These are phyloP conservation scores for Oeneis ivallda DNA, from an alignment of 2,888 invertebrate genomes.

Conservation along the genomic window DNA sequence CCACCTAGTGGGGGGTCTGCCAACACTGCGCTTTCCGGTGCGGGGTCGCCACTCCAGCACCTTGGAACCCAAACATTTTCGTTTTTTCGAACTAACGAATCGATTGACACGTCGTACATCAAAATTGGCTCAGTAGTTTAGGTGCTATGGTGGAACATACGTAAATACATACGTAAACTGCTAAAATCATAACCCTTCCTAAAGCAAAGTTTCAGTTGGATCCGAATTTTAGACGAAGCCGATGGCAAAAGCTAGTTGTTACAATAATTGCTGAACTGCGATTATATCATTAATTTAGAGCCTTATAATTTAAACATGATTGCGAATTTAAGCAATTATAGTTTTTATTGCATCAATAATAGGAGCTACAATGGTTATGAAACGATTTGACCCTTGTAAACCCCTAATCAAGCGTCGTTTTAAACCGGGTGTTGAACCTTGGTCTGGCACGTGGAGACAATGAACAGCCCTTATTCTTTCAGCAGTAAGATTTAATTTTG, in stretches of 20 bases:
- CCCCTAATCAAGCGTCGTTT: constrained; percentile 32
- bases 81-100: too few species aligned
- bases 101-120: too few species aligned
- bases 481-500: constrained; percentile 30
- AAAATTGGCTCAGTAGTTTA: too few species aligned
- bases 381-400: constrained; percentile 25
- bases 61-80: too few species aligned
- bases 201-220: too few species aligned
- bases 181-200: too few species aligned
- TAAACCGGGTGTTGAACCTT: constrained; percentile 43
- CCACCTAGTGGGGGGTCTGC: too few species aligned
- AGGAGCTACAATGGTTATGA: constrained; percentile 3
- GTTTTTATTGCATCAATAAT: background rate
- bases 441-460: constrained; percentile 39
- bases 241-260: background rate
- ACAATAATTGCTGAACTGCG: constrained; percentile 14
- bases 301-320: background rate
- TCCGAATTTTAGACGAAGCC: background rate
- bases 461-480: constrained; percentile 31
- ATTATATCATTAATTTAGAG: constrained; percentile 20
- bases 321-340: constrained; percentile 8
- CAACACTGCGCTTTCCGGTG: too few species aligned
- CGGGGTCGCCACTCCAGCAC: too few species aligned
- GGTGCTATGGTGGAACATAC: too few species aligned
- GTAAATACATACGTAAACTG: too few species aligned